Percentiles rank a stretch among this genome's conserved stretches.
phyloP scores from a whole-genome alignment of 2,797 vertebrate genomes.

The Danio tinwini region DNA sequence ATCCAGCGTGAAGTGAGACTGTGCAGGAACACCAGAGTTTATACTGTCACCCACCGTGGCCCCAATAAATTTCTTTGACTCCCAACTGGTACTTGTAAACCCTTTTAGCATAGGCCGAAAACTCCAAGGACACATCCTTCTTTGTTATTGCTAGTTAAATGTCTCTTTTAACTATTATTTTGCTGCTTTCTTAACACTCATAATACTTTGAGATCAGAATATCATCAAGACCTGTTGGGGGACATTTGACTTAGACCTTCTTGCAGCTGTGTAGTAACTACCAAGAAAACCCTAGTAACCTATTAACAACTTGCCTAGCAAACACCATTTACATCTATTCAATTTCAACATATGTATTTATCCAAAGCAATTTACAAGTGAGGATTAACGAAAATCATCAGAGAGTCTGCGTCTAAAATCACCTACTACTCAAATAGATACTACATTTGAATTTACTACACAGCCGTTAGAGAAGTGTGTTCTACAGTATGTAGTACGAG shows the following conservation, averaged over 20 bases:
- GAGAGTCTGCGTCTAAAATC: too few relatives aligned
- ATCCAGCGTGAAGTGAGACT: slow-evolving; percentile 58
- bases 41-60: slow-evolving; percentile 54
- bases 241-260: too few relatives aligned
- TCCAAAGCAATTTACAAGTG: too few relatives aligned
- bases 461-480: too few relatives aligned
- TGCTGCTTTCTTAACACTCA: not conserved
- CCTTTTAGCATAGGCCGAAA: slow-evolving; percentile 45
- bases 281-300: not conserved
- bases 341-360: too few relatives aligned
- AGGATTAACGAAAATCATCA: too few relatives aligned
- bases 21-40: slow-evolving; percentile 64
- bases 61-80: slow-evolving; percentile 53
- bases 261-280: not conserved
- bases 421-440: too few relatives aligned
- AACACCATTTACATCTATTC: too few relatives aligned
- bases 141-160: slow-evolving; percentile 48
- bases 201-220: not conserved
- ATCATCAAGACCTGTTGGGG: too few relatives aligned
- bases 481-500: too few relatives aligned
- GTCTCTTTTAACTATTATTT: slow-evolving; percentile 28
- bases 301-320: too few relatives aligned
- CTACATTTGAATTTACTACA: too few relatives aligned
- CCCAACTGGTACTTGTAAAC: slow-evolving; percentile 48
- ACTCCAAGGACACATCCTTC: slow-evolving; percentile 39